Conservation (phyloP, 1,140 invertebrate genomes). For the Scaptomyza hsui region DNA sequence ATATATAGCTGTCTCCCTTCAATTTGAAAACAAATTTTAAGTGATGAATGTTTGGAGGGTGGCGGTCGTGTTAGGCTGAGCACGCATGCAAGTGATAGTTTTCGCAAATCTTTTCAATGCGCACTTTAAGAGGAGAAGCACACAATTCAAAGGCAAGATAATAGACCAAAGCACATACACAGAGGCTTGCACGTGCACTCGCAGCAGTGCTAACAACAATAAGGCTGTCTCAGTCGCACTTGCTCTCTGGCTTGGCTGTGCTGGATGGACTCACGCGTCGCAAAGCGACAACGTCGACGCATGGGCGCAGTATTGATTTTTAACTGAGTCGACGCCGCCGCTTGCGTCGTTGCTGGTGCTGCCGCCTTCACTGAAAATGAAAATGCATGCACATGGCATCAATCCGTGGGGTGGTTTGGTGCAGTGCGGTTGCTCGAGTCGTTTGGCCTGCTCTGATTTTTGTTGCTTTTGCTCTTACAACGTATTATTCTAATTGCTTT, state of each 20-base stretch:
- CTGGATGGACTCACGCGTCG: slow-evolving; percentile 39
- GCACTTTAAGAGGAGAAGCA: background rate
- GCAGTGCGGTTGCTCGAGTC: slow-evolving; percentile 46
- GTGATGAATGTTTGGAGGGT: background rate
- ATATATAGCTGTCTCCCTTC: slow-evolving; percentile 43
- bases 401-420: slow-evolving; percentile 80
- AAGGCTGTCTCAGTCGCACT: slow-evolving; percentile 25
- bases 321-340: slow-evolving; percentile 75
- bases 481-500: slow-evolving; percentile 11
- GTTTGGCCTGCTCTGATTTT: slow-evolving; percentile 11
- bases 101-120: slow-evolving; percentile 27
- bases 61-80: slow-evolving; percentile 46
- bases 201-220: background rate
- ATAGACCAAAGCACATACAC: slow-evolving; percentile 3
- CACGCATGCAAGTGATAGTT: slow-evolving; percentile 52
- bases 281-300: slow-evolving; percentile 68
- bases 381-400: slow-evolving; percentile 50
- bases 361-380: slow-evolving; percentile 37
- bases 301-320: slow-evolving; percentile 84
- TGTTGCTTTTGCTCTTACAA: slow-evolving; percentile 4
- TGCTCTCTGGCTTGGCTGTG: background rate
- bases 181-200: background rate
- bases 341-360: slow-evolving; percentile 38
- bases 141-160: slow-evolving; percentile 12
- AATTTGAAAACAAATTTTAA: background rate